Evolutionary conservation across 2,888 invertebrate species (phyloP), one percentile per base, ranked within the genome.

Genomic region (Poecilus cupreus): DNA sequence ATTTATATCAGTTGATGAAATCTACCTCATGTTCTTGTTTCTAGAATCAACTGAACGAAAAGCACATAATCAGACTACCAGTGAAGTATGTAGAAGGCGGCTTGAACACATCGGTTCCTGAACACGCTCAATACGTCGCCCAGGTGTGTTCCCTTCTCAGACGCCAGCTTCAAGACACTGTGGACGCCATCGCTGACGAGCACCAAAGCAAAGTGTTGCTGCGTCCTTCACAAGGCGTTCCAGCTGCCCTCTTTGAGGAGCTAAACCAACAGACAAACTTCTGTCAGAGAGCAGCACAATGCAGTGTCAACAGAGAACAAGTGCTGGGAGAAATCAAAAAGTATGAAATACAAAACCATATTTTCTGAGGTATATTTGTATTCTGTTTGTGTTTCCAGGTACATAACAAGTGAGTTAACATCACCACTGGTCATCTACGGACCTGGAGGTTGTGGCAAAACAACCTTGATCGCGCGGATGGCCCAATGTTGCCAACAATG

Each of bases 381-480:
- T 43, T 46, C 43, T 49, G n/a, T 16, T 11, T 39, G 37, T 81
- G 79, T 82, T 88, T 88, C 78, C 87, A 94, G 94, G 81, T 95
- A 95, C 85, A 91, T 95, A 83, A 90, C 90, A 11, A 91, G 93
- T 10, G 92, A 92, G 82, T 91, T 91, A 84, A 88, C 89, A 26
- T 88, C 91, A 18, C 96, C 96, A 0, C 88, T 96, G 82, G 92
- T 96, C 11, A 89, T 97, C 81, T 93, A 94, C 82, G 96, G 96
- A 0, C 92, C 94, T 24, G 92, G 93, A n/a, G 96, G 96, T 10
- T 94, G 95, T 88, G 96, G 96, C 0, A 96, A 96, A 89, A 96
- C 95, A 2, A 94, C 95, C 0, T 89, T 96, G 4, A 91, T 96
- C 43, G 95, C 96, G 0, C 92, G 94, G 83, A 93, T 94, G 8